Percentiles rank a stretch among this genome's conserved stretches.
These are phyloP conservation scores for Hippoglossus stenolepis DNA, from an alignment of 2,113 vertebrate genomes.

Conservation along the genomic window DNA sequence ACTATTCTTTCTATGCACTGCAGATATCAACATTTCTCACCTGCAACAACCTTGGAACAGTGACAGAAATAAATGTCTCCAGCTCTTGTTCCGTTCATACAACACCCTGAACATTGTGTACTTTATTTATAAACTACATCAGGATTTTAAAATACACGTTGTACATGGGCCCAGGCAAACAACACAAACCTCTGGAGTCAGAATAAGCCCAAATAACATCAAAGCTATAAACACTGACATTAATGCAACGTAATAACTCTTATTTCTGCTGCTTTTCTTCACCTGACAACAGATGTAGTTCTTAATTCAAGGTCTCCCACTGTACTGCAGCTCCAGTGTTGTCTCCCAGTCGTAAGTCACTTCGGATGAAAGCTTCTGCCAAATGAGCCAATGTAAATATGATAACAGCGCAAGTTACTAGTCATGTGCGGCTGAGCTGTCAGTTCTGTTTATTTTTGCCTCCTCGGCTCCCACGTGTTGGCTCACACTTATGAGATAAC, in stretches of 20 bases:
- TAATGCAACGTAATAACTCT: background rate
- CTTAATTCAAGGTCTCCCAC: background rate
- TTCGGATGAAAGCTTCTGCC: background rate
- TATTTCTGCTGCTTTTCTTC: background rate
- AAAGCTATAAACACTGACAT: background rate
- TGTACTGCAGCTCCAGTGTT: background rate
- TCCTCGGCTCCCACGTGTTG: conserved; percentile 41
- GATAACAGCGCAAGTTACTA: conserved; percentile 25
- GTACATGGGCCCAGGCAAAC: background rate
- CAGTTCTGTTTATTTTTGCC: conserved; percentile 57
- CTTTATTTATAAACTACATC: background rate
- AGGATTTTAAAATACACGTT: background rate
- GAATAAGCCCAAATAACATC: background rate
- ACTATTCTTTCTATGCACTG: background rate
- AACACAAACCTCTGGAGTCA: background rate
- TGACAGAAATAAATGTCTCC: conserved; percentile 17
- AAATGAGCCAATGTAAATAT: conserved; percentile 2
- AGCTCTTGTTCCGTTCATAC: background rate
- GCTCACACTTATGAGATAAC: conserved; percentile 31
- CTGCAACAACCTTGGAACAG: conserved; percentile 39
- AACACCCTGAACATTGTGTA: background rate
- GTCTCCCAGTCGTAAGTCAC: background rate
- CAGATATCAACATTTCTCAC: conserved; percentile 19
- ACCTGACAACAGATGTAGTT: background rate
- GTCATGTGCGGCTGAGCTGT: conserved; percentile 47